Conservation (phyloP, 2,797 vertebrate genomes). For the Pipistrellus pygmaeus region DNA sequence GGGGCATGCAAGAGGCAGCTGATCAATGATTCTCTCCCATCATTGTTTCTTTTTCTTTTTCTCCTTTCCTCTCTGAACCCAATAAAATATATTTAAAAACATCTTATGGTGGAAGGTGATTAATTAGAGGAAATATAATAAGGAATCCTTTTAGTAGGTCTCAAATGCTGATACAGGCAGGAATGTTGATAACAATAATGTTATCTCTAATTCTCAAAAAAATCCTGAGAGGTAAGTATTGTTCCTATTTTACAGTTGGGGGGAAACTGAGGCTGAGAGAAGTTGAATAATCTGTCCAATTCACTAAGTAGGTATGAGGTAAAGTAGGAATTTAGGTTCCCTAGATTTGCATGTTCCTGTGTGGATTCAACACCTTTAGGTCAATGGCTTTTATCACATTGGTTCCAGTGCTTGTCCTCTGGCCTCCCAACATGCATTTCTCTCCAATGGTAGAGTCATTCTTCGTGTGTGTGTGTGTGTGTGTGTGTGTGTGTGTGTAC, state of each 20-base stretch:
- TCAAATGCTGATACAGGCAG: neutral
- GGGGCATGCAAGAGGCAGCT: no score
- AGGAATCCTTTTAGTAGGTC: no score
- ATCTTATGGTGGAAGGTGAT: neutral
- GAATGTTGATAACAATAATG: neutral
- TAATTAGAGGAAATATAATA: neutral
- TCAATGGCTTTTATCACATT: fast-evolving
- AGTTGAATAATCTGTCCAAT: neutral
- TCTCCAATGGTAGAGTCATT: neutral
- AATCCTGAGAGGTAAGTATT: neutral
- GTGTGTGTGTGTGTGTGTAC: neutral
- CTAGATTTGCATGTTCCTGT: neutral
- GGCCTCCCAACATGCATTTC: neutral
- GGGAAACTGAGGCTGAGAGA: neutral
- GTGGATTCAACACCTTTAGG: neutral
- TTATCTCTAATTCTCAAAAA: neutral
- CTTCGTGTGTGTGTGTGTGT: neutral
- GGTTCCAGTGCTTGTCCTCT: neutral
- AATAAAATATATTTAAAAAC: no score
- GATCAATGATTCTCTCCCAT: no score
- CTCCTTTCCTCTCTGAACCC: no score
- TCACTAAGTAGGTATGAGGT: neutral
- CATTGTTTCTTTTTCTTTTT: no score
- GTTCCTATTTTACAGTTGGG: neutral
- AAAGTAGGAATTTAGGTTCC: neutral